Evolutionary conservation across 2,888 invertebrate species (phyloP).

Genomic region (Amphimallon solstitiale): DNA sequence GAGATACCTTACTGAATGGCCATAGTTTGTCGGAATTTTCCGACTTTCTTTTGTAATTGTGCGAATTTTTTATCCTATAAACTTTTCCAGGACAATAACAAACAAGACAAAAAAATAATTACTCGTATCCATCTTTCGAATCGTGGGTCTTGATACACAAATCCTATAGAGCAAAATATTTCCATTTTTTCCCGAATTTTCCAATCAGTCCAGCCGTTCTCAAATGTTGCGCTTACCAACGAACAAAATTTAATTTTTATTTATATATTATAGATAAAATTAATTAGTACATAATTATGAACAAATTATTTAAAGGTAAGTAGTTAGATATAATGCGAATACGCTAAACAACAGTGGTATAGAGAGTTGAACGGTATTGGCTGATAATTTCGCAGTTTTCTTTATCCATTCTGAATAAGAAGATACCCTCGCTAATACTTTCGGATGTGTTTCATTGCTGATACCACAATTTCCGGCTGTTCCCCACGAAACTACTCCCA

Average conservation of each 20-base stretch:
- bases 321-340: not conserved
- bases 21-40: no score
- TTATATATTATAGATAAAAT: not conserved
- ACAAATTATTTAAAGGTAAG: slow-evolving; percentile 6
- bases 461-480: slow-evolving; percentile 50
- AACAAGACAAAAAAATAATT: no score
- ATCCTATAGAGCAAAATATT: no score
- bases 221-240: not conserved
- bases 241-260: not conserved
- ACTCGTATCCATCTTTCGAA: no score
- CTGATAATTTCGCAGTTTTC: slow-evolving; percentile 13
- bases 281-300: not conserved
- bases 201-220: no score
- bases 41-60: no score
- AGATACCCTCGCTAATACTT: slow-evolving; percentile 62
- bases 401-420: slow-evolving; percentile 50
- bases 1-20: no score
- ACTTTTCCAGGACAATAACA: no score
- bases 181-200: no score
- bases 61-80: no score
- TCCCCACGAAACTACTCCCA: slow-evolving; percentile 49
- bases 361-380: not conserved
- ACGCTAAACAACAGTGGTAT: not conserved
- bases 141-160: no score
- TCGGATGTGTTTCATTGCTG: slow-evolving; percentile 54